Evolutionary conservation across 30 jellyfish, hydroid and myxozoan genomes (phyloP).

Genomic region (Aurelia sp.): DNA sequence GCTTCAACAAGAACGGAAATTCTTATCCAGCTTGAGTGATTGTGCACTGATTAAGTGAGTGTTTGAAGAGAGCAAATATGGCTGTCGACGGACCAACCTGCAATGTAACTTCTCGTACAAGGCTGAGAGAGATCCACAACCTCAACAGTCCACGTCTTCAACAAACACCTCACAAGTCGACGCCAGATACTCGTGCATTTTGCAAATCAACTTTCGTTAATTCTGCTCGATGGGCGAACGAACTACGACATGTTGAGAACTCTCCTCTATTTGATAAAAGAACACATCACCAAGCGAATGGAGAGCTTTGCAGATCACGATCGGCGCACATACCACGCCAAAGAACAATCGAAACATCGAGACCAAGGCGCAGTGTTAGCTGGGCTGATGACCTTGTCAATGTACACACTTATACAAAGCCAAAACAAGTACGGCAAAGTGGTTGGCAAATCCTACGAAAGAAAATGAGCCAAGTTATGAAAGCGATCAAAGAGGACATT

Average conservation of each 20-base stretch:
- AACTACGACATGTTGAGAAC: slow-evolving; percentile 25
- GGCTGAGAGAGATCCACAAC: slow-evolving; percentile 66
- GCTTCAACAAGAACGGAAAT: too few species aligned
- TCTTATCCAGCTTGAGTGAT: too few species aligned
- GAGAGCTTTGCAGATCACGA: slow-evolving; percentile 38
- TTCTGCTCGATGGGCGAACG: slow-evolving; percentile 59
- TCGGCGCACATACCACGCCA: slow-evolving; percentile 63
- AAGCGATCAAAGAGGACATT: slow-evolving; percentile 57
- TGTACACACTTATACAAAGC: slow-evolving; percentile 62
- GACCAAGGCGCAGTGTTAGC: slow-evolving; percentile 71
- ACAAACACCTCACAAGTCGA: not conserved
- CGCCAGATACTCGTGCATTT: slow-evolving; percentile 22
- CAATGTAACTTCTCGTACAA: slow-evolving; percentile 16
- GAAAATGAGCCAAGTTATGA: slow-evolving; percentile 61
- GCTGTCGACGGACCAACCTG: slow-evolving; percentile 1
- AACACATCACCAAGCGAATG: not conserved
- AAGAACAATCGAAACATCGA: slow-evolving; percentile 27
- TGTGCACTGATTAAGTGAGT: too few species aligned
- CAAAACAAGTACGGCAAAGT: slow-evolving; percentile 54
- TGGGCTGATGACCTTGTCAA: slow-evolving; percentile 77
- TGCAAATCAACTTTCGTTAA: slow-evolving; percentile 56
- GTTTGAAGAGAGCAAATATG: not conserved
- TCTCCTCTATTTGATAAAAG: not conserved
- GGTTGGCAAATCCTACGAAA: slow-evolving; percentile 64
- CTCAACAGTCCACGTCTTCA: not conserved